These are phyloP conservation scores for Jacana jacana DNA, from an alignment of 2,113 vertebrate genomes.

Conservation along the genomic window DNA sequence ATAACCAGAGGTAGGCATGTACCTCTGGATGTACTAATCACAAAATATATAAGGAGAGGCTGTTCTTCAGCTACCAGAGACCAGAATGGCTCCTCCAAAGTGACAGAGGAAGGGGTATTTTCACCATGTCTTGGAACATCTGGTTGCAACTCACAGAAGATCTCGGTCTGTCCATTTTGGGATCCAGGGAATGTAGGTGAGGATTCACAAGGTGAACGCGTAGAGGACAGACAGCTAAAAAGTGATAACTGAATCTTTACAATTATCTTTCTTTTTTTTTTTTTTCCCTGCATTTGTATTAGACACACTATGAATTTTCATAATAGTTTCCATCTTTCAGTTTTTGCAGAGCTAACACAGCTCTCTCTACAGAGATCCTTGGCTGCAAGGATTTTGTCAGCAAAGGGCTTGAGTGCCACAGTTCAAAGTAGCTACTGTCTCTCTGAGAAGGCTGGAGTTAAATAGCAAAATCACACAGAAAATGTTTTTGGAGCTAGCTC, in stretches of 20 bases:
- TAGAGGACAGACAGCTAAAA: neutral
- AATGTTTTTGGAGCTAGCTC: neutral
- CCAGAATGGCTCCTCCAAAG: fast-evolving
- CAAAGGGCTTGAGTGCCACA: neutral
- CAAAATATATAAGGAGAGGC: neutral
- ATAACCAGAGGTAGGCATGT: fast-evolving
- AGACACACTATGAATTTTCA: neutral
- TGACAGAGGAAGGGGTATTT: neutral
- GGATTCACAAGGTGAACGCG: neutral
- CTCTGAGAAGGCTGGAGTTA: neutral
- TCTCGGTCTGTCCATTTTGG: neutral
- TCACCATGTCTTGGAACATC: neutral
- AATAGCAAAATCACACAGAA: neutral
- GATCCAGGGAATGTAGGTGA: neutral
- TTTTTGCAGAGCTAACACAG: neutral
- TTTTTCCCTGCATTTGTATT: neutral
- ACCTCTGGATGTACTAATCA: neutral
- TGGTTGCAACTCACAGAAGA: neutral
- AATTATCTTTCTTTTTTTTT: neutral
- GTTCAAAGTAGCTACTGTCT: neutral
- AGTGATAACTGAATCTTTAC: neutral
- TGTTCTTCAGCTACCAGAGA: neutral
- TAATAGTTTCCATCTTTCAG: neutral
- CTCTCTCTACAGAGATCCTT: neutral
- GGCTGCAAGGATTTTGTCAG: neutral